Evolutionary conservation across 2,888 invertebrate species (phyloP), one percentile per base, ranked within the genome.

Genomic region (Harmothoe impar): DNA sequence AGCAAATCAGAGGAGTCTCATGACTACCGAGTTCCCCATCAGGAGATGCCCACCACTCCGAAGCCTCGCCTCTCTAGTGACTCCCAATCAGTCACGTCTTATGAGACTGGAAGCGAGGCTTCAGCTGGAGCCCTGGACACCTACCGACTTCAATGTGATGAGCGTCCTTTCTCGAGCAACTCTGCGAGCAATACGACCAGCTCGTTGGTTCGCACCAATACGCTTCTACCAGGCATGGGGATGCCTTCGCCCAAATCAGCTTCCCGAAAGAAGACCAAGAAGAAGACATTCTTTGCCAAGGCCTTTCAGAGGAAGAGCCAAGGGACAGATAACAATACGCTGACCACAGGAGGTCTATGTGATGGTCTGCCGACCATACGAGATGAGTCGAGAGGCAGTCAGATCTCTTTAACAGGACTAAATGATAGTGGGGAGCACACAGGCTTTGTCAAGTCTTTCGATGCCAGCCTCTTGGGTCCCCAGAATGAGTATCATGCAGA

Each of bases 251-350:
- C 90, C n/a, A 81, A 78, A 25, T 33, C 77, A 25, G 54, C 33
- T 5, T 77, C 81, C 15, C 81, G 90, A 62, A 90, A 81, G 56
- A 90, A 90, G 31, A 52, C 35, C 25, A 90, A 90, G 35, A 90
- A 90, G 90, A 90, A 90, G 56, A 78, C 72, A 0, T 90, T 90
- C 90, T 90, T 90, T 54, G 43, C 90, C 0, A 90, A 90, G 25
- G 77, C 90, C 35, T 90, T 90, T 35, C 54, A 77, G 56, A 54
- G 81, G 90, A 90, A 90, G 35, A 90, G 51, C 81, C 77, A 51
- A 29, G n/a, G 23, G 33, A 17, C 78, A 0, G 81, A 81, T 15
- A 81, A 43, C n/a, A n/a, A 33, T 23, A 88, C 52, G 15, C 29
- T 68, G 29, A 54, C 25, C 7, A 25, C n/a, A 10, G 43, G 25